phyloP scores from a whole-genome alignment of 2,888 invertebrate genomes.

The Drosophila falleni region DNA sequence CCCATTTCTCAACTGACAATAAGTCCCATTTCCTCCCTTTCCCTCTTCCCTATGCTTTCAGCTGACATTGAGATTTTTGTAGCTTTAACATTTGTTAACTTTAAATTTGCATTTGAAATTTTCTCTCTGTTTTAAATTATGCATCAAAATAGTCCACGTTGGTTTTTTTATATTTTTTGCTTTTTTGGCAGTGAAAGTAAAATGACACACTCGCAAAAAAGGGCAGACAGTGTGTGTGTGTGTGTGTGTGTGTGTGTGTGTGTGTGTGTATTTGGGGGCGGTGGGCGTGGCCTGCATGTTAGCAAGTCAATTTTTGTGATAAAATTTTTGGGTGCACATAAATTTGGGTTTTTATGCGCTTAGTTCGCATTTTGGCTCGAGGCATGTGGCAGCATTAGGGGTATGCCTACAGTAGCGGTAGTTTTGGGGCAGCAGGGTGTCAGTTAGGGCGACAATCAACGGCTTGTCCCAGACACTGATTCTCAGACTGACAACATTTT shows the following conservation, averaged over 20 bases:
- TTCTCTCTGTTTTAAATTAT: conserved; percentile 63
- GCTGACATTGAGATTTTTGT: conserved; percentile 20
- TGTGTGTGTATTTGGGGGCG: conserved; percentile 7
- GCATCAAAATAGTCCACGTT: conserved; percentile 61
- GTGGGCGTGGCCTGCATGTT: conserved; percentile 58
- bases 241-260: conserved; percentile 1
- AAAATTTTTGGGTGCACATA: conserved; percentile 66
- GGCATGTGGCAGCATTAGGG: conserved; percentile 8
- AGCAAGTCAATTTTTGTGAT: conserved; percentile 70
- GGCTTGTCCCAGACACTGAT: conserved; percentile 22
- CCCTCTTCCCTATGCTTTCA: background rate
- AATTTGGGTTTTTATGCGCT: conserved; percentile 74
- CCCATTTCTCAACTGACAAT: conserved; percentile 7
- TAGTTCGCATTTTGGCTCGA: conserved; percentile 50
- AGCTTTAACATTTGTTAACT: conserved; percentile 37
- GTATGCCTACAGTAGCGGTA: background rate
- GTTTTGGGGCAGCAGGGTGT: background rate
- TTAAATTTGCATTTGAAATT: conserved; percentile 58
- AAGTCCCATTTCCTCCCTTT: background rate
- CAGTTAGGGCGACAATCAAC: conserved; percentile 25
- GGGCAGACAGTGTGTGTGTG: conserved; percentile 20
- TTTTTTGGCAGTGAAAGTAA: conserved; percentile 58
- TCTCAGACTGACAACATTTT: conserved; percentile 46
- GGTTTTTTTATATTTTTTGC: conserved; percentile 7
- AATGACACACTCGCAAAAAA: conserved; percentile 39